Percentiles rank a stretch among this genome's conserved stretches.
Conservation (phyloP, 2,113 vertebrate genomes). For the Smithornis capensis region DNA sequence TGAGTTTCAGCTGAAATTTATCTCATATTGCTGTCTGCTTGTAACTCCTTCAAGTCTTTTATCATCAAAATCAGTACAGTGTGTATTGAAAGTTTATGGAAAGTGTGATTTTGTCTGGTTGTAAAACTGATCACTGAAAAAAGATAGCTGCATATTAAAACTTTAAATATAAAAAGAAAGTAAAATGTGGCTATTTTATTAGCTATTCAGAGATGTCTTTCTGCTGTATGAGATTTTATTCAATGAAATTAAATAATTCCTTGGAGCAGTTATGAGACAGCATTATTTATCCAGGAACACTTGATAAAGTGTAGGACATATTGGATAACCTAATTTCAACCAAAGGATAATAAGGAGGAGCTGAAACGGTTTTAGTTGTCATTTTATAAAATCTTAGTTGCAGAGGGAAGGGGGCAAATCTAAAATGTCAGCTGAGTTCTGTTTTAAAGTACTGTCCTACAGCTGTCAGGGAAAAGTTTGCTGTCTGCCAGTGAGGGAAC, state of each 20-base stretch:
- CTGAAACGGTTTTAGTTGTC: neutral
- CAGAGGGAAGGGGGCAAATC: fast-evolving
- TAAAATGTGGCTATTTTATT: neutral
- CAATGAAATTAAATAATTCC: neutral
- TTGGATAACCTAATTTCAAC: neutral
- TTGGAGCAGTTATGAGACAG: neutral
- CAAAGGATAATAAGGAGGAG: neutral
- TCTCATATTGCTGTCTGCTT: neutral
- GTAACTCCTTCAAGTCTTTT: neutral
- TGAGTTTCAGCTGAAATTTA: neutral
- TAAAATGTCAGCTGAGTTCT: neutral
- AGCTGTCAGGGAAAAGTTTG: neutral
- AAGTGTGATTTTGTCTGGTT: slow-evolving; percentile 11
- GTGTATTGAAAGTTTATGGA: neutral
- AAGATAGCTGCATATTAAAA: slow-evolving; percentile 5
- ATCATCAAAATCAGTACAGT: neutral
- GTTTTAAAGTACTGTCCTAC: neutral
- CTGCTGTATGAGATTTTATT: neutral
- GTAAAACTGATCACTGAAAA: neutral
- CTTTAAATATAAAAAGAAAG: neutral
- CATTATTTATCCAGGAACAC: neutral
- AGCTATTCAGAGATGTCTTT: neutral
- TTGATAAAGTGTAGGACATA: neutral
- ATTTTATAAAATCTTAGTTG: neutral
- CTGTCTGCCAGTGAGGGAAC: neutral